These are phyloP conservation scores for Cygnus atratus DNA, from an alignment of 2,113 vertebrate species.

Conservation along the genomic window DNA sequence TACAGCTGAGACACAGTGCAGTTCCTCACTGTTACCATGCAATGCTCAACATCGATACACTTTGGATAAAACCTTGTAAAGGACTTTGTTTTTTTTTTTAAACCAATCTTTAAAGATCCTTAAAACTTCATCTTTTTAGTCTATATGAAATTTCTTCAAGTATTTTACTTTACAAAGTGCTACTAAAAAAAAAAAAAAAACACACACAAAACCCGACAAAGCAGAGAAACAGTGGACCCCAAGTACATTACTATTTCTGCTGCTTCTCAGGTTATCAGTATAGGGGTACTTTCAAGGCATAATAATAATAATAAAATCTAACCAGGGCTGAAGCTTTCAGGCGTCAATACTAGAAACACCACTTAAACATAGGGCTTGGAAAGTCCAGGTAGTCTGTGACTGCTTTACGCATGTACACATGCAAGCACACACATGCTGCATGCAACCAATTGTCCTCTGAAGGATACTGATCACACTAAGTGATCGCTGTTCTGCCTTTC, in stretches of 20 bases:
- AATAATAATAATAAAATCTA: neutral
- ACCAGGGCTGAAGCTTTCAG: neutral
- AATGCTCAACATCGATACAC: neutral
- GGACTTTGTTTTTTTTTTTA: neutral
- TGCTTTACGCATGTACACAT: neutral
- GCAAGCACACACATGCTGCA: neutral
- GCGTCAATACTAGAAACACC: neutral
- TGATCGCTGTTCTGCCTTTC: neutral
- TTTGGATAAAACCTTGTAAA: neutral
- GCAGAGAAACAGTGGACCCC: neutral
- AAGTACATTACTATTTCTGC: neutral
- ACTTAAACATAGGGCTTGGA: neutral
- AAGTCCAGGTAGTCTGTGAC: neutral
- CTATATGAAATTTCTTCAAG: neutral
- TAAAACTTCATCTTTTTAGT: neutral
- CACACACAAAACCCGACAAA: neutral
- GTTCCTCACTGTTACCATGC: neutral
- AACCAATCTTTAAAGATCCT: neutral
- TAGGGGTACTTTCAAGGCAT: neutral
- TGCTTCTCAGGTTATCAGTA: neutral
- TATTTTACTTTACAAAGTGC: neutral
- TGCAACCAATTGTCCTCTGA: neutral
- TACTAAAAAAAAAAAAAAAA: neutral
- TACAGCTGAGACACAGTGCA: neutral
- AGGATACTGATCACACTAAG: neutral